Evolutionary conservation across 2,113 vertebrate genomes (phyloP).

Genomic region (Pleuronectes platessa): DNA sequence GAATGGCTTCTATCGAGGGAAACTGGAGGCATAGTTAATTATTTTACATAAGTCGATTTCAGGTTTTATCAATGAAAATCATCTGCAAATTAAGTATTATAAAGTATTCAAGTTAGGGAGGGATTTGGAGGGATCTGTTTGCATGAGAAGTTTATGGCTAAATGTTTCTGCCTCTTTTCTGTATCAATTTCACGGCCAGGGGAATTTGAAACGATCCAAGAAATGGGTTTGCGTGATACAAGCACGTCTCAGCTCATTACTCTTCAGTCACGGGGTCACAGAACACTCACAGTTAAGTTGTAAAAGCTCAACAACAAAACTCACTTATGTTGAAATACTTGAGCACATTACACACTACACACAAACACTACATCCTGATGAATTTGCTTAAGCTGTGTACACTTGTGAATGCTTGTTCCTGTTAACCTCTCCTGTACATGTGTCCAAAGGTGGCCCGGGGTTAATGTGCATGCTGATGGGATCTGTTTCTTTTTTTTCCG

Average conservation of each 20-base stretch:
- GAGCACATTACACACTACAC: neutral
- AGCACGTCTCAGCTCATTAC: constrained; percentile 2
- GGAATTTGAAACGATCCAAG: neutral
- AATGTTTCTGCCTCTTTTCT: neutral
- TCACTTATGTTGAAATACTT: constrained; percentile 8
- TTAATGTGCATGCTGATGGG: neutral
- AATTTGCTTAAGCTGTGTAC: constrained; percentile 5
- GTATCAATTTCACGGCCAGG: no score
- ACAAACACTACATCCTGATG: neutral
- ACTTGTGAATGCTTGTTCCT: neutral
- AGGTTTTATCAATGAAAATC: neutral
- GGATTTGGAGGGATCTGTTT: neutral
- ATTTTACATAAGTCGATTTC: neutral
- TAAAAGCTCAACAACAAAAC: neutral
- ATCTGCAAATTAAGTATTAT: neutral
- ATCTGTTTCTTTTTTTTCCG: neutral
- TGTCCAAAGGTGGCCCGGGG: neutral
- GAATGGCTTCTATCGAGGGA: constrained; percentile 40
- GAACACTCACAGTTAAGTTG: neutral
- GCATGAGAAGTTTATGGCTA: neutral
- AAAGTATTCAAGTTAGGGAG: neutral
- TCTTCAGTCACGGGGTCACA: neutral
- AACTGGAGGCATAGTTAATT: neutral
- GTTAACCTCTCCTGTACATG: neutral
- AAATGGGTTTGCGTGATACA: neutral